phyloP scores from a whole-genome alignment of 2,797 vertebrate genomes.

The Notolepis coatsorum region DNA sequence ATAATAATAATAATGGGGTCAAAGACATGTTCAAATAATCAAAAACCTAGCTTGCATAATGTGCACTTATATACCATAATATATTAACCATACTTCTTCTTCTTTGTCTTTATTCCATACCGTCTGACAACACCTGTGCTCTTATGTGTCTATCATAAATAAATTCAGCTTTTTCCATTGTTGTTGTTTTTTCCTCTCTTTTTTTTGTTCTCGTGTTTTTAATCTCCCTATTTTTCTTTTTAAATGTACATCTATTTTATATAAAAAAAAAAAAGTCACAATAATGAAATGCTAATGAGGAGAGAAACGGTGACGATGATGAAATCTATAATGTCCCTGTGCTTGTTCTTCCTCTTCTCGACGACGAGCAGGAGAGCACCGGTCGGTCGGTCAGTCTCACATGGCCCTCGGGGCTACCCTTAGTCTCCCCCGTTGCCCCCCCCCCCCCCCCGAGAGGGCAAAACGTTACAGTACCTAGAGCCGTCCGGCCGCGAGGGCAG shows the following conservation, averaged over 20 bases:
- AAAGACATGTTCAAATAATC: conserved; percentile 66
- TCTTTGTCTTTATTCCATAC: conserved; percentile 35
- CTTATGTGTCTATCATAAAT: conserved; percentile 95
- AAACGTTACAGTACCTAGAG: conserved; percentile 89
- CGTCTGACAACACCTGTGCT: conserved; percentile 87
- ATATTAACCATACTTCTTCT: conserved; percentile 88
- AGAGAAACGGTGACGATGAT: conserved; percentile 52
- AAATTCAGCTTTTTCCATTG: conserved; percentile 82
- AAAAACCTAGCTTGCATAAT: conserved; percentile 91
- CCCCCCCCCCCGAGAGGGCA: conserved; percentile 67
- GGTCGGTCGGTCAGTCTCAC: conserved; percentile 55
- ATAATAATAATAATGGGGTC: too few relatives aligned
- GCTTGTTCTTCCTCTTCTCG: conserved; percentile 76
- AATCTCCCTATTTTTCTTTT: conserved; percentile 62
- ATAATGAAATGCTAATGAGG: conserved; percentile 64
- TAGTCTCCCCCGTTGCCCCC: conserved; percentile 40
- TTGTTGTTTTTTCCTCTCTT: conserved; percentile 76
- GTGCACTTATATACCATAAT: conserved; percentile 91
- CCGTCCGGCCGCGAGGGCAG: conserved; percentile 70
- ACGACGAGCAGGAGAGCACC: conserved; percentile 80
- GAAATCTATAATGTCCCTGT: conserved; percentile 84
- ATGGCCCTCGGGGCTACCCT: conserved; percentile 42
- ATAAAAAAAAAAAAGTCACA: conserved; percentile 51
- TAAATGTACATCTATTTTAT: conserved; percentile 70
- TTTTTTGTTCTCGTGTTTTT: conserved; percentile 73